Evolutionary conservation across 2,113 vertebrate genomes (phyloP), one percentile per base, ranked within the genome.

Genomic region (Herpetotheres cachinnans): DNA sequence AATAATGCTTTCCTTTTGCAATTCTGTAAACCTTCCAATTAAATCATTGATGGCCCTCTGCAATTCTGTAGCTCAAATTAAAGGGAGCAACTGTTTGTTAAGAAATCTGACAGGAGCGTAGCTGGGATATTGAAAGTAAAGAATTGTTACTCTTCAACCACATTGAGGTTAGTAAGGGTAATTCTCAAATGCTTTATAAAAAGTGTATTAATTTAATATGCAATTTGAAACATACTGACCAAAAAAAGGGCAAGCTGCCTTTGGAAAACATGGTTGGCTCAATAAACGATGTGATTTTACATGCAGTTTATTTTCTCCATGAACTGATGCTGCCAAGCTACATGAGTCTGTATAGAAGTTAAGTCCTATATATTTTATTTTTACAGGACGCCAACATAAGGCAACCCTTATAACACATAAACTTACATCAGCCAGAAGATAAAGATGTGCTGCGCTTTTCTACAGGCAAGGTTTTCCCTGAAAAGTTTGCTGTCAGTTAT

Each of bases 221-320:
- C 77, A 84, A 26, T 82, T 59, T 86, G 73, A 87, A 95, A 59
- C 86, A 69, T 77, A 86, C 0, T 15, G 52, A 95, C 81, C 72
- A 82, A 76, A 74, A 74, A 8, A 10, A 78, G 40, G 69, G 65
- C 69, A 78, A 8, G 38, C 65, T 59, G 67, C 77, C 77, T 86
- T 70, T 74, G 93, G 81, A 84, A 74, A 74, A 79, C 1, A 0
- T 12, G 40, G 69, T 56, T 87, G 73, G 58, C 50, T 95, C 52
- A 97, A 97, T 96, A 97, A 97, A 97, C 34, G 17, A 20, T 0
- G 1, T 40, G 27, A 58, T 47, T 89, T 74, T 44, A 61, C 70
- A 63, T 30, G 65, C 66, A 49, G 46, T 55, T 88, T 36, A 25
- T 59, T 67, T 91, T 79, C 69, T 96, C 78, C 36, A 16, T 74